Conservation (phyloP, 2,797 vertebrate genomes). For the Sebastes ruberrimus region DNA sequence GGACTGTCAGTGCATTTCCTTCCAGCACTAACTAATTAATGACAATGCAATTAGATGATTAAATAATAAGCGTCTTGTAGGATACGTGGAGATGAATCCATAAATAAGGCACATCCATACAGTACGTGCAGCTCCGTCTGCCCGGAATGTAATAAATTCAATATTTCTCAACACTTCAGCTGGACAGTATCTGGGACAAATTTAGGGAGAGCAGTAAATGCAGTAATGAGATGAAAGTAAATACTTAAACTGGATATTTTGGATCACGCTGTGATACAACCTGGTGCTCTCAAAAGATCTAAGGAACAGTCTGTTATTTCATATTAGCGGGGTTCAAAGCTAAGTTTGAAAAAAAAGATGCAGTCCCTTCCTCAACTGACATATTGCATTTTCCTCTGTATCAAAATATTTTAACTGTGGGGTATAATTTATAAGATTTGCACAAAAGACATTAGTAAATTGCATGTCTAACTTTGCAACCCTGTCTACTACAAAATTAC, state of each 20-base stretch:
- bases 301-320: background rate
- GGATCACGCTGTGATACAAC: slow-evolving; percentile 18
- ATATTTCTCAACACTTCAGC: background rate
- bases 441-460: background rate
- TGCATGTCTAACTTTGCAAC: background rate
- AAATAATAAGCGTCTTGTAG: background rate
- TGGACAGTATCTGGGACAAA: background rate
- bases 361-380: background rate
- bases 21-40: background rate
- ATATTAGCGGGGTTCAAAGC: background rate
- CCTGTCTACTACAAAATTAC: too few species aligned
- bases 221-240: slow-evolving; percentile 2
- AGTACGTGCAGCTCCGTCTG: background rate
- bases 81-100: background rate
- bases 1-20: background rate
- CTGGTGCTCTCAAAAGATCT: slow-evolving; percentile 5
- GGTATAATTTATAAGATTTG: background rate
- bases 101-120: background rate
- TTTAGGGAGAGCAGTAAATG: background rate
- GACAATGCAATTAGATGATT: background rate
- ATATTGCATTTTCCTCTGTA: background rate
- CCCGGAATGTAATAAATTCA: background rate
- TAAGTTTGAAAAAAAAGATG: background rate
- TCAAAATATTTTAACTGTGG: background rate
- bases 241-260: slow-evolving; percentile 15